Percentiles rank a stretch among this genome's conserved stretches.
Evolutionary conservation across 2,113 vertebrate genomes (phyloP).

Genomic region (Rhabdomys dilectus): DNA sequence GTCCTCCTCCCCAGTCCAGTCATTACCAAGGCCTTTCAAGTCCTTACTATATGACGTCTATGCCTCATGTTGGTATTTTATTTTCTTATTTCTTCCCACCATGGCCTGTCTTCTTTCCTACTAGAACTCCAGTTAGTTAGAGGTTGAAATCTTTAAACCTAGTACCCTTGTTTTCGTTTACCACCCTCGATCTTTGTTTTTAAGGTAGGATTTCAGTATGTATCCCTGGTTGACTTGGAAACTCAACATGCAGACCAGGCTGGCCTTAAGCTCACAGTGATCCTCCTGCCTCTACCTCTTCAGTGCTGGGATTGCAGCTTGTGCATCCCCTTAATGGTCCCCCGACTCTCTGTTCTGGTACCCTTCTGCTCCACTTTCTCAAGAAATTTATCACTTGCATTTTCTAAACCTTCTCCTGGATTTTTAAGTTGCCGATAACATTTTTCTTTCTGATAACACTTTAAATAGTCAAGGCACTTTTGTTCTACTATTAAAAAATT

Average conservation of each 20-base stretch:
- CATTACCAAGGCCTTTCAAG: background rate
- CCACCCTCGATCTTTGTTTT: background rate
- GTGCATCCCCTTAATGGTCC: background rate
- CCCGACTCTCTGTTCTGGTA: background rate
- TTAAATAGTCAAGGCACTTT: background rate
- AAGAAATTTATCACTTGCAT: background rate
- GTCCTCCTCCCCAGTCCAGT: conserved; percentile 61
- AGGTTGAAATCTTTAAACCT: background rate
- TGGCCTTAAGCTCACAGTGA: background rate
- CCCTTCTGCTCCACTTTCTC: background rate
- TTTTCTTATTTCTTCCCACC: background rate
- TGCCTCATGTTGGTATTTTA: background rate
- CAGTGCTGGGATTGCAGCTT: background rate
- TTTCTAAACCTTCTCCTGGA: conserved; percentile 22
- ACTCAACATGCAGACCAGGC: background rate
- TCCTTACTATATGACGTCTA: background rate
- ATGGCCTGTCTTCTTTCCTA: background rate
- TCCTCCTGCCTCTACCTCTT: background rate
- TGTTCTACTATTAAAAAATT: background rate
- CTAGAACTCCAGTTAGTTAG: background rate
- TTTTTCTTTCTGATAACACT: conserved; percentile 29
- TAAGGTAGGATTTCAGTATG: background rate
- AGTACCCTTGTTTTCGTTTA: background rate
- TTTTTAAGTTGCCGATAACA: conserved; percentile 31
- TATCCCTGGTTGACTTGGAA: background rate